These are phyloP conservation scores for Orthosia cruda DNA, from an alignment of 2,888 invertebrate species.

Conservation along the genomic window DNA sequence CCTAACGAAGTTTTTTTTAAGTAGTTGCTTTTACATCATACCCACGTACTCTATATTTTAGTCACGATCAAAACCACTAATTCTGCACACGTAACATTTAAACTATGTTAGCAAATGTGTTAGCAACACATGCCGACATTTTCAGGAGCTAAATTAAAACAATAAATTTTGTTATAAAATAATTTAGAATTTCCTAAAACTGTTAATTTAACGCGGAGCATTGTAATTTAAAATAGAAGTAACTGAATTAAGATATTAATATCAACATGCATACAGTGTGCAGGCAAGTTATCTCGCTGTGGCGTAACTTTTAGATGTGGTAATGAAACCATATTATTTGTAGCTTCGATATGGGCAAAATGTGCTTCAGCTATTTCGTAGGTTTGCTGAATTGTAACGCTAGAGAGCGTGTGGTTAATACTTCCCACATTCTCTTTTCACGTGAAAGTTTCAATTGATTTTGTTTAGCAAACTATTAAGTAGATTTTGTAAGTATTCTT, in stretches of 20 bases:
- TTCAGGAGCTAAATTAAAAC: slow-evolving; percentile 37
- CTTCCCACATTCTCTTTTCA: no score
- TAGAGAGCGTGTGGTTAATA: no score
- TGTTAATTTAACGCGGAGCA: slow-evolving; percentile 4
- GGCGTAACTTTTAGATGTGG: slow-evolving; percentile 26
- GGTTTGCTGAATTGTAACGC: no score
- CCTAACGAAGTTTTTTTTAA: no score
- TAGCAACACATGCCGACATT: slow-evolving; percentile 21
- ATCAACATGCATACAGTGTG: slow-evolving; percentile 52
- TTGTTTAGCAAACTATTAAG: no score
- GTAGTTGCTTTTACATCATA: slow-evolving; percentile 1
- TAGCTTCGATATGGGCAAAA: slow-evolving; percentile 19
- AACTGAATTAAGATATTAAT: slow-evolving; percentile 56
- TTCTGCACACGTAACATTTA: slow-evolving; percentile 38
- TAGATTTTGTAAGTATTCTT: no score
- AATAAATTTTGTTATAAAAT: slow-evolving; percentile 26
- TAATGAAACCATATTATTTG: not conserved
- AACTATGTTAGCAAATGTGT: slow-evolving; percentile 36
- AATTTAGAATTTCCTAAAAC: slow-evolving; percentile 28
- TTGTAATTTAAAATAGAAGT: slow-evolving; percentile 43
- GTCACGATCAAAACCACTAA: slow-evolving; percentile 42
- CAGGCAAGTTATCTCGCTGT: slow-evolving; percentile 21
- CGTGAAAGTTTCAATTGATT: no score
- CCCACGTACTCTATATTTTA: slow-evolving; percentile 1
- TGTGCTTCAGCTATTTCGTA: not conserved